These are phyloP conservation scores for Myzus persicae DNA, from an alignment of 1,140 invertebrate genomes.

Conservation along the genomic window DNA sequence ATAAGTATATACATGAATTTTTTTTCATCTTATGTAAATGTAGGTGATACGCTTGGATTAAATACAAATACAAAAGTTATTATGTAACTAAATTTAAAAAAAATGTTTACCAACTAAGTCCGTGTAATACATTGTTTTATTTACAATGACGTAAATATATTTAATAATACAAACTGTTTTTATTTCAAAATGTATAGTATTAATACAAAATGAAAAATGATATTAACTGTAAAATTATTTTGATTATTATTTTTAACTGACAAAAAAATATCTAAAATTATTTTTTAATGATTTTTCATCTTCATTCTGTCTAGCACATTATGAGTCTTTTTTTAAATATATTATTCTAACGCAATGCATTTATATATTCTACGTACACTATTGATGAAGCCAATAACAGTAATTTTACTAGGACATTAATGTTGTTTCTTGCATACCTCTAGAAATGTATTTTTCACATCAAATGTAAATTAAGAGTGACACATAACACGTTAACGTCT, in stretches of 20 bases:
- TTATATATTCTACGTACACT: background rate
- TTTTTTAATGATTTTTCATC: background rate
- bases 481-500: background rate
- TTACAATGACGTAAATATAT: background rate
- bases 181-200: background rate
- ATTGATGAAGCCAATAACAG: background rate
- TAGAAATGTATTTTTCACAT: background rate
- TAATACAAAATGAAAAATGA: background rate
- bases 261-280: background rate
- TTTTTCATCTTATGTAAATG: background rate
- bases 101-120: background rate
- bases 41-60: background rate
- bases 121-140: background rate
- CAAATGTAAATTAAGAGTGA: background rate
- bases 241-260: background rate
- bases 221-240: background rate
- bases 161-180: background rate
- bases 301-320: background rate
- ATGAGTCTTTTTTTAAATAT: background rate
- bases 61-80: background rate
- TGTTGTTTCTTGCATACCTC: background rate
- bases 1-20: too few species aligned
- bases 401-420: background rate
- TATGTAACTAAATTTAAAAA: too few species aligned
- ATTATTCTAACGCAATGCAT: background rate